A percentile compares a stretch with the other conserved stretches of the same genome.
phyloP scores from a whole-genome alignment of 2,797 vertebrate species.

The Gymnothorax javanicus region DNA sequence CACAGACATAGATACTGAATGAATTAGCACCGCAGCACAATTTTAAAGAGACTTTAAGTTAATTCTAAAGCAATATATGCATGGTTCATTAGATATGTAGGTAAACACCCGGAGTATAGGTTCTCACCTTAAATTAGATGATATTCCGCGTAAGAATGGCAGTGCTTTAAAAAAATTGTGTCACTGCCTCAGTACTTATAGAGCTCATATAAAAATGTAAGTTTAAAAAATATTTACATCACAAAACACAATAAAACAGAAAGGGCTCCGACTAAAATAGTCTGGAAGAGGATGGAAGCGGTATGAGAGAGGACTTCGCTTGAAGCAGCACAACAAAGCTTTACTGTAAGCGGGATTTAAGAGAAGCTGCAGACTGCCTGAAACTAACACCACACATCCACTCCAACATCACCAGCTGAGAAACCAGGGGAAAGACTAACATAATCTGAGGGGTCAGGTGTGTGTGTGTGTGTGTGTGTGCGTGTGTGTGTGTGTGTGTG shows the following conservation, averaged over 20 bases:
- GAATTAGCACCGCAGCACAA: too few species aligned
- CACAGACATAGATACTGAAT: too few species aligned
- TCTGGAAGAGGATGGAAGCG: not conserved
- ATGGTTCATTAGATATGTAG: too few species aligned
- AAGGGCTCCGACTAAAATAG: not conserved
- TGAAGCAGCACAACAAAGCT: not conserved
- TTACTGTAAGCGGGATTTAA: not conserved
- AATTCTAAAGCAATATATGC: too few species aligned
- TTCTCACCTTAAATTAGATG: too few species aligned
- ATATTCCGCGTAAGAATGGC: too few species aligned
- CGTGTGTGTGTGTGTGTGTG: slow-evolving; percentile 35
- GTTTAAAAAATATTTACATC: not conserved
- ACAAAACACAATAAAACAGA: not conserved
- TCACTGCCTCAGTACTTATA: too few species aligned
- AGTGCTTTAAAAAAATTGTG: too few species aligned
- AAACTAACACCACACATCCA: not conserved
- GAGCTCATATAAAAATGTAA: not conserved
- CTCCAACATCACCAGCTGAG: not conserved
- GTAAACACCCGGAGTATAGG: too few species aligned
- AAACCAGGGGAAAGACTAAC: not conserved
- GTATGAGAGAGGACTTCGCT: not conserved
- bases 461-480: slow-evolving; percentile 37
- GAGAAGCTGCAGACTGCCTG: not conserved
- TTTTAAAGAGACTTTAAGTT: too few species aligned
- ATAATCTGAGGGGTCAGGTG: not conserved